These are phyloP conservation scores for Porites lutea DNA, from an alignment of 64 coral and sea anemone species.

Conservation along the genomic window DNA sequence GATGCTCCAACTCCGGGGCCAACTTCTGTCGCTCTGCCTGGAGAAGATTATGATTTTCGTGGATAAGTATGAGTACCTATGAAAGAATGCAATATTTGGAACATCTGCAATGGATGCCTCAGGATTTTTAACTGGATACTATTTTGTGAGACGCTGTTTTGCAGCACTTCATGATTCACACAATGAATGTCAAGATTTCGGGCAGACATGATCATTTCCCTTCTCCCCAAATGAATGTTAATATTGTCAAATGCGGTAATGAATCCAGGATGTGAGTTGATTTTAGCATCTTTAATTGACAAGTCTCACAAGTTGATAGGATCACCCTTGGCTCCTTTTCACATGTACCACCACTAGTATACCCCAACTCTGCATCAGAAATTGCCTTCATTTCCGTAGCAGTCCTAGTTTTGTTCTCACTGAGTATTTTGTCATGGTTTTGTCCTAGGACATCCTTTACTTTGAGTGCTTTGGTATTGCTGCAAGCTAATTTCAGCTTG, in stretches of 20 bases:
- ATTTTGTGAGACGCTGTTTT: constrained; percentile 52
- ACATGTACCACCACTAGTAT: not conserved
- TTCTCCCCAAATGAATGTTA: constrained; percentile 11
- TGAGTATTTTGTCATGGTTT: constrained; percentile 11
- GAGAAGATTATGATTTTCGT: too few species aligned
- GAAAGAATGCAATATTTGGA: constrained; percentile 32
- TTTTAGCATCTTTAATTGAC: not conserved
- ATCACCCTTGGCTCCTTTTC: not conserved
- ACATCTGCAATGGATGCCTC: constrained; percentile 1
- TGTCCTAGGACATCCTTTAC: constrained; percentile 53
- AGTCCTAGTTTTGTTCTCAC: constrained; percentile 41
- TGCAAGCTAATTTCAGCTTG: constrained; percentile 61
- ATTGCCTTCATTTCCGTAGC: constrained; percentile 27
- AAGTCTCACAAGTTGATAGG: not conserved
- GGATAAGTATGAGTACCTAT: too few species aligned
- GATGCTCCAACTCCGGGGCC: too few species aligned
- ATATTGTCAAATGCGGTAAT: constrained; percentile 46
- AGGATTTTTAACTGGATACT: not conserved
- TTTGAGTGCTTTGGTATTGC: constrained; percentile 36
- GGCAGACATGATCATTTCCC: constrained; percentile 32
- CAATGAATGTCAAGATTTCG: constrained; percentile 58
- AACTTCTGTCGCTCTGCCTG: too few species aligned
- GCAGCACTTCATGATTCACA: constrained; percentile 24
- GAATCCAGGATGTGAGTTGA: constrained; percentile 37
- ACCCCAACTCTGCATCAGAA: not conserved